phyloP scores from a whole-genome alignment of 2,113 vertebrate species.

The Pedetes capensis region DNA sequence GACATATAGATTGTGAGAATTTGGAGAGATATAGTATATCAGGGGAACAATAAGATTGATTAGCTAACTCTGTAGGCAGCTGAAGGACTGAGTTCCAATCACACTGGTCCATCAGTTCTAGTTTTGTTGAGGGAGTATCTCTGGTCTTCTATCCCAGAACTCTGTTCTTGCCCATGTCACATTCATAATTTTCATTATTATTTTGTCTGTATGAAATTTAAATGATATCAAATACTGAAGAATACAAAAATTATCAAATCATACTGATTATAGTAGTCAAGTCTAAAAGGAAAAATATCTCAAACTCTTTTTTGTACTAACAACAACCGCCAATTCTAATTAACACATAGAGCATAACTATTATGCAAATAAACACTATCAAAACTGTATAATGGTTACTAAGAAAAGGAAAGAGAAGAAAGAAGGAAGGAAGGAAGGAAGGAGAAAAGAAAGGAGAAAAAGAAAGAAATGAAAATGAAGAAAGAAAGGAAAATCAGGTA shows the following conservation, averaged over 20 bases:
- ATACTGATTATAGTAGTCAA: background rate
- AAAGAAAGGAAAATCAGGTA: background rate
- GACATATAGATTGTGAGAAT: background rate
- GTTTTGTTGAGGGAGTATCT: background rate
- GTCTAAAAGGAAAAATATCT: background rate
- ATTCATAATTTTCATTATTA: background rate
- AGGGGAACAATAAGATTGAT: background rate
- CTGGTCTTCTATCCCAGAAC: background rate
- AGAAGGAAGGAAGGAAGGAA: no score
- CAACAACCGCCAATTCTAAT: background rate
- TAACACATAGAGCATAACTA: background rate
- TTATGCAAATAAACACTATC: background rate
- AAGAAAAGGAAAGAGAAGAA: background rate
- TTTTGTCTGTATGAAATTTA: background rate
- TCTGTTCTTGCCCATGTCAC: background rate
- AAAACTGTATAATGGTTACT: background rate
- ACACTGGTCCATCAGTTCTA: fast-evolving
- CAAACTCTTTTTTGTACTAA: background rate
- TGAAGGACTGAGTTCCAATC: background rate
- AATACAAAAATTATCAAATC: background rate
- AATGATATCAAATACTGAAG: background rate
- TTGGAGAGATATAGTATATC: background rate
- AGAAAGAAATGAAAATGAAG: background rate
- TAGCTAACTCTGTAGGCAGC: background rate
- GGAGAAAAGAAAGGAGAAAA: background rate